These are phyloP conservation scores for Pheosia tremula DNA, from an alignment of 2,888 invertebrate genomes.

Conservation along the genomic window DNA sequence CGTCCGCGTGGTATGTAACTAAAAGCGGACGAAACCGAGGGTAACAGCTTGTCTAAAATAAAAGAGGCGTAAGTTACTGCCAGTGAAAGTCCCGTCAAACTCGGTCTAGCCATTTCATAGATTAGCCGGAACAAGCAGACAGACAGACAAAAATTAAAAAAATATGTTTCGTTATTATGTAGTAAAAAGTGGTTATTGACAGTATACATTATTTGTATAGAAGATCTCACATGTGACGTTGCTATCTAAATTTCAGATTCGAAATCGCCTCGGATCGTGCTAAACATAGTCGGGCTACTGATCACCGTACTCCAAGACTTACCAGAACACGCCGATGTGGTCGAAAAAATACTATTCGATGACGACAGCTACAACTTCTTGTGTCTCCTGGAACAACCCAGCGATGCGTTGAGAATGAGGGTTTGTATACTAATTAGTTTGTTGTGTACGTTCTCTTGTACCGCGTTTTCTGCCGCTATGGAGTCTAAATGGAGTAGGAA, in stretches of 20 bases:
- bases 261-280: constrained; percentile 85
- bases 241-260: constrained; percentile 64
- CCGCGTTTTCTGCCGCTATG: constrained; percentile 84
- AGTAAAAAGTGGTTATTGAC: too few relatives aligned
- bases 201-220: too few relatives aligned
- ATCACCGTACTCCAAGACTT: constrained; percentile 89
- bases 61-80: too few relatives aligned
- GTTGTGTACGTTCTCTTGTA: constrained; percentile 87
- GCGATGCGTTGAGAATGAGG: constrained; percentile 85
- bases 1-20: too few relatives aligned
- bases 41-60: too few relatives aligned
- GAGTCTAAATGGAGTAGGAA: constrained; percentile 85
- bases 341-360: constrained; percentile 88
- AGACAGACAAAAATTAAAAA: too few relatives aligned
- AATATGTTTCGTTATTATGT: too few relatives aligned
- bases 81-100: too few relatives aligned
- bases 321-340: constrained; percentile 90
- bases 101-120: too few relatives aligned
- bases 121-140: too few relatives aligned
- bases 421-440: constrained; percentile 89
- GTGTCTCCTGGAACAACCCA: constrained; percentile 83
- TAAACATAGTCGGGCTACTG: constrained; percentile 89
- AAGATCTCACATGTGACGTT: background rate
- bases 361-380: constrained; percentile 79
- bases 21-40: too few relatives aligned